phyloP scores from a whole-genome alignment of 2,888 invertebrate species.

The Automeris io region DNA sequence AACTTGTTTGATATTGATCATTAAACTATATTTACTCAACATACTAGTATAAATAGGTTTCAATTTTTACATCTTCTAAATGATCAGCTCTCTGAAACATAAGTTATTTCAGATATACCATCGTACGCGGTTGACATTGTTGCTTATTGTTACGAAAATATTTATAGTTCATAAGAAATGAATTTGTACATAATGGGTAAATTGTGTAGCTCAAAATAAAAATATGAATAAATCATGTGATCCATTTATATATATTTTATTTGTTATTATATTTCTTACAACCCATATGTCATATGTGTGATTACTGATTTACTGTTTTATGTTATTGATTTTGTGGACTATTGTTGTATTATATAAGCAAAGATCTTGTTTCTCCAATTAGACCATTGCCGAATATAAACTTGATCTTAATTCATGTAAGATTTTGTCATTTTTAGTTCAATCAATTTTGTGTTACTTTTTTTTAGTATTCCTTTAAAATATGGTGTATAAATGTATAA shows the following conservation, averaged over 20 bases:
- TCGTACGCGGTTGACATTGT: slow-evolving; percentile 38
- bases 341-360: no score
- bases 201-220: slow-evolving; percentile 66
- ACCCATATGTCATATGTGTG: not conserved
- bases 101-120: not conserved
- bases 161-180: slow-evolving; percentile 47
- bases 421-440: no score
- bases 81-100: slow-evolving; percentile 1
- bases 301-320: no score
- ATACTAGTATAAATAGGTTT: not conserved
- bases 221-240: slow-evolving; percentile 55
- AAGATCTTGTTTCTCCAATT: no score
- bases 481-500: no score
- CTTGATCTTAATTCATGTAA: no score
- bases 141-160: slow-evolving; percentile 69
- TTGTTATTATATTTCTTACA: slow-evolving; percentile 9
- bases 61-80: not conserved
- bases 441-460: no score
- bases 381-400: no score
- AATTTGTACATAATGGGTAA: slow-evolving; percentile 64
- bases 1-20: no score
- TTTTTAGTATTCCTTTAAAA: no score
- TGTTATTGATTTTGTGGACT: no score
- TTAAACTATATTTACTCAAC: no score
- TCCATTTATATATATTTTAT: slow-evolving; percentile 24